Base-by-base conservation (phyloP, 1,140 invertebrate genomes). In the Andricus grossulariae region DNA sequence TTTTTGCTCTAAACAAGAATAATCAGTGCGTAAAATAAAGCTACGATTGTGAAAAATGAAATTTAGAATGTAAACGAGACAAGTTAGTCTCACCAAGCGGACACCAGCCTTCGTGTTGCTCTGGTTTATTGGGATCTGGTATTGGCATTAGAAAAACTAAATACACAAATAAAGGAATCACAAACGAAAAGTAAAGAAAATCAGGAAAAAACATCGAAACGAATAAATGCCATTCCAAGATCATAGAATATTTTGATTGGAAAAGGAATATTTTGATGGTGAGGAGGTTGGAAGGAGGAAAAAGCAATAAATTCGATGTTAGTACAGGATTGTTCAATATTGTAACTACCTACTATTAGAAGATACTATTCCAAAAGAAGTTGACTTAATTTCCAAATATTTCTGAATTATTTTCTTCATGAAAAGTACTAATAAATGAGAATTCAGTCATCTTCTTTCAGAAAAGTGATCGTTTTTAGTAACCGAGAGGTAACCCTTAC, bases 31-130 rank as follows among this genome's bases (percentile, higher is more conserved):
- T 45, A 45, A 10, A 45, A 45, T 45, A 45, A 11, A 45, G 0
- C 39, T 45, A 45, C 10, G 39, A 45, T 45, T 45, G 39, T 45
- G 45, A 76, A 50, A 75, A 71, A 72, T 60, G 3, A 57, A 77
- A 32, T 49, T 49, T 21, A 57, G 51, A 57, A 32, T 51, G 2
- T 71, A 80, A 83, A 79, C 76, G 85, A 86, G 80, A 83, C 82
- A 85, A 88, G 84, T 83, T 75, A 57, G 86, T 88, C 94, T 95
- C 94, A 95, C 94, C 94, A 91, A 95, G 93, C 88, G 95, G 95
- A 93, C 96, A 96, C 94, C 95, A 96, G 92, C 95, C 94, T 92
- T 96, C 95, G 93, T 96, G 96, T 93, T 96, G 94, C 93, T 96
- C 95, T 88, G 95, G 95, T 92, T 95, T 95, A 92, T 95, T 94